Evolutionary conservation across 2,888 invertebrate genomes (phyloP).

Genomic region (Andrena camellia): DNA sequence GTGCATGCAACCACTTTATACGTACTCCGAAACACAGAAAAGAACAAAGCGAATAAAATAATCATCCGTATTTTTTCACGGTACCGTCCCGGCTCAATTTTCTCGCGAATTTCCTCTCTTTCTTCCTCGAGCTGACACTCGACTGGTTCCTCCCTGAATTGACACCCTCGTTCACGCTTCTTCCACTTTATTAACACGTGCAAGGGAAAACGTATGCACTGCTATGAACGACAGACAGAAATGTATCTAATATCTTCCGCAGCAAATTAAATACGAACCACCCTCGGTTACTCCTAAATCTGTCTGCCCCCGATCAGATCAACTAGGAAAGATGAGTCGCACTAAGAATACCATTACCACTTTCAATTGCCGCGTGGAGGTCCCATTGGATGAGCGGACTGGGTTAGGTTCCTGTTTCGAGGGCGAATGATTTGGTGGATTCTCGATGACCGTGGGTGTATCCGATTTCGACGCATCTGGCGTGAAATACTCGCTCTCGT

Average conservation of each 20-base stretch:
- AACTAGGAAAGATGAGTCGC: background rate
- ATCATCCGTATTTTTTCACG: background rate
- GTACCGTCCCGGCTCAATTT: background rate
- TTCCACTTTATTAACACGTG: too few species aligned
- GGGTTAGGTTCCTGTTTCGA: background rate
- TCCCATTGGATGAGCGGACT: background rate
- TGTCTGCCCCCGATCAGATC: too few species aligned
- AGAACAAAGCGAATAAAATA: background rate
- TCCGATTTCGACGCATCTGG: background rate
- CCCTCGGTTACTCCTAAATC: too few species aligned
- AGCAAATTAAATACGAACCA: too few species aligned
- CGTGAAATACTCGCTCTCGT: background rate
- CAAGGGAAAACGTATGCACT: background rate
- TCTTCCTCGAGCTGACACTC: background rate
- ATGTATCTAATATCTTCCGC: background rate
- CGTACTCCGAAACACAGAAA: background rate
- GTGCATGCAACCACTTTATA: background rate
- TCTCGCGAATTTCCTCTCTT: background rate
- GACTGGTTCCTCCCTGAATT: background rate
- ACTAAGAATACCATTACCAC: background rate
- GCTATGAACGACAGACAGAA: background rate
- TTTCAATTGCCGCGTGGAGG: background rate
- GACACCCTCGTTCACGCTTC: too few species aligned
- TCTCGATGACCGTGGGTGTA: background rate
- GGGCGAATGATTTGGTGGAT: too few species aligned